Evolutionary conservation across 2,797 vertebrate genomes (phyloP).

Genomic region (Graptemys geographica): DNA sequence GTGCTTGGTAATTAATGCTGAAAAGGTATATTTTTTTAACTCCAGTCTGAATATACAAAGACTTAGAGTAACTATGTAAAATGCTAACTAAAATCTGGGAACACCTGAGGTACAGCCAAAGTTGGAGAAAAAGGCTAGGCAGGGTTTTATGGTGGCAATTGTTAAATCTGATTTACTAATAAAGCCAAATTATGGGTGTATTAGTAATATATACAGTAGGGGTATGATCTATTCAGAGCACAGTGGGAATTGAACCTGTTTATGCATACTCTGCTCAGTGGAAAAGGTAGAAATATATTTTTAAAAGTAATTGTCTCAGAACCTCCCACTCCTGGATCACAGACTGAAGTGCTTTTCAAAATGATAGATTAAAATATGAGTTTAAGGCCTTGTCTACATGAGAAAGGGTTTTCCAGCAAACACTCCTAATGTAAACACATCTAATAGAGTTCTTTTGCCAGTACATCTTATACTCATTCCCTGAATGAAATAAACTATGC

Average conservation of each 20-base stretch:
- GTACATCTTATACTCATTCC: not conserved
- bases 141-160: not conserved
- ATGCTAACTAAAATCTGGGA: not conserved
- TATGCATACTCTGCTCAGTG: constrained; percentile 6
- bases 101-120: not conserved
- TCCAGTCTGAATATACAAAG: not conserved
- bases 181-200: not conserved
- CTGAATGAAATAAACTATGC: not conserved
- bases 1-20: not conserved
- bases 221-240: constrained; percentile 18
- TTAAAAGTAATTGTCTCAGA: not conserved
- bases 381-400: constrained; percentile 6
- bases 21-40: not conserved
- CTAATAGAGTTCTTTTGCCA: not conserved
- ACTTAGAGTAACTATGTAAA: not conserved
- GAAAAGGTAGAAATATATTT: not conserved
- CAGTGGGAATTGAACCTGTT: constrained; percentile 9
- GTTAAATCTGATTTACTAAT: not conserved
- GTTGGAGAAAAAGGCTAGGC: not conserved
- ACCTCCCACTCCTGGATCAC: constrained; percentile 23
- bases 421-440: not conserved
- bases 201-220: not conserved
- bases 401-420: constrained; percentile 32
- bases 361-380: not conserved
- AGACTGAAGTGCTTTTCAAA: constrained; percentile 27